Evolutionary conservation across 1,140 invertebrate genomes (phyloP).

Genomic region (Solenopsis fugax): DNA sequence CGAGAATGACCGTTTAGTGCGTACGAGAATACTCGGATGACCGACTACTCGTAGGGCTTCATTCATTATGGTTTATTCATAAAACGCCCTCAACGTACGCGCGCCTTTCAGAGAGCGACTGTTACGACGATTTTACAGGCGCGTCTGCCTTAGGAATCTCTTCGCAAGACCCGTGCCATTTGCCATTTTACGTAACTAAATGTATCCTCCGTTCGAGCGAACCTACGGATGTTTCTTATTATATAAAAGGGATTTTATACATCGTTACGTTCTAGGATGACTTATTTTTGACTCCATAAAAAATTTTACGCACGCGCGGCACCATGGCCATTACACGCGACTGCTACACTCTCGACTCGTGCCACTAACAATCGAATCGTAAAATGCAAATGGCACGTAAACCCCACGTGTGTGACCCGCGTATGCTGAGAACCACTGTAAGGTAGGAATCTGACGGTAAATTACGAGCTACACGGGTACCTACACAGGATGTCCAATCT

Average conservation of each 20-base stretch:
- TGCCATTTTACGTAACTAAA: slow-evolving; percentile 27
- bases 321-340: background rate
- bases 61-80: slow-evolving; percentile 76
- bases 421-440: slow-evolving; percentile 66
- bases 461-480: slow-evolving; percentile 72
- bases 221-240: slow-evolving; percentile 6
- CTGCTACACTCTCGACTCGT: background rate
- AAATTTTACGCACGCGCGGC: background rate
- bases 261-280: background rate
- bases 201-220: background rate
- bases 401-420: background rate
- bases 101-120: slow-evolving; percentile 11
- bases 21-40: slow-evolving; percentile 20
- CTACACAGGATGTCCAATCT: slow-evolving; percentile 67
- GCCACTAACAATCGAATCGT: slow-evolving; percentile 10
- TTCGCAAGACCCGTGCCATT: slow-evolving; percentile 33
- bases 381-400: slow-evolving; percentile 26
- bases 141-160: slow-evolving; percentile 43
- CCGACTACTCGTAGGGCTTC: slow-evolving; percentile 38
- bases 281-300: background rate
- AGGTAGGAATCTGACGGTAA: slow-evolving; percentile 69
- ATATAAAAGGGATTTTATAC: slow-evolving; percentile 1
- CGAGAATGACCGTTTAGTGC: slow-evolving; percentile 43
- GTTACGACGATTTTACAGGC: slow-evolving; percentile 56
- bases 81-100: slow-evolving; percentile 48